Evolutionary conservation across 2,888 invertebrate species (phyloP), one percentile per base, ranked within the genome.

Genomic region (Protodeltote pygarga): DNA sequence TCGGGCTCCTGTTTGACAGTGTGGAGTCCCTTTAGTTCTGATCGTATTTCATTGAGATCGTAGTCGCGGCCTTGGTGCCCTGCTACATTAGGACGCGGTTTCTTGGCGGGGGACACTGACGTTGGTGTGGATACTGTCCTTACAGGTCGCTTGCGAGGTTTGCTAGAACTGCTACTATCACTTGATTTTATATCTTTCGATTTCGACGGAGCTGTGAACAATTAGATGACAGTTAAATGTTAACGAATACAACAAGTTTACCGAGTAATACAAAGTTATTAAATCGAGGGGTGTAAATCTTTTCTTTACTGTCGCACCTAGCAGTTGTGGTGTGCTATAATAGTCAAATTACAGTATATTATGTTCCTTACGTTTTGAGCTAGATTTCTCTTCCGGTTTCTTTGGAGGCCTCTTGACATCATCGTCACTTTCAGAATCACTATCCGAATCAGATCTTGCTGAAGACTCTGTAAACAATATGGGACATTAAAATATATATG

Each of bases 11-110:
- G 90, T 37, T 92, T 87, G 13, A 93, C 94, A 0, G 91, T 83
- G 25, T 90, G 87, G 1, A 97, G 94, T 3, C 97, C 97, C 82
- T 97, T 97, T 2, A 97, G 84, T 77, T 97, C 97, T 0, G 96
- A 96, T 61, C 97, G 92, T 46, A 97, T 97, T 87, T 97, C 96
- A 83, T 96, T 96, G 14, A 97, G 92, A 84, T 97, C 97, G 76
- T 96, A 96, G 74, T 97, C 97, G 3, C 96, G 93, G 1, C 91
- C 91, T 53, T 85, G 86, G 49, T 85, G 87, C 1, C 70, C 64
- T 5, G 79, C 54, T 5, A 75, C 54, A 37, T 65, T 77, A 4
- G 83, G 72, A 0, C 91, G 83, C 0, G 79, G 71, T 64, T 86
- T 89, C 62, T 91, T 91, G 2, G 86, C 73, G 0, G 89, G 89